Conservation (phyloP, 1,140 invertebrate genomes). For the Anastrepha ludens region DNA sequence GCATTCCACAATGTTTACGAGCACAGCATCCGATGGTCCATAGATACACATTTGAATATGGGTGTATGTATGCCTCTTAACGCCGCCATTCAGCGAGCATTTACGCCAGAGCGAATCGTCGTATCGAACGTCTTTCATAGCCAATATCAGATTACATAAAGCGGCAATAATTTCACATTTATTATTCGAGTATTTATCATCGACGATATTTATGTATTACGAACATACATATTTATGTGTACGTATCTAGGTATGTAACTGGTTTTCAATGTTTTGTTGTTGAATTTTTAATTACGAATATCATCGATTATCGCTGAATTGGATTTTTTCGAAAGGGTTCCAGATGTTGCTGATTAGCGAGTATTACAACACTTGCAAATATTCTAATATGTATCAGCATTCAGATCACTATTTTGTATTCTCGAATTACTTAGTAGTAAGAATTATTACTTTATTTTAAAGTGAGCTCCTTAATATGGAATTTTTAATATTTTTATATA, state of each 20-base stretch:
- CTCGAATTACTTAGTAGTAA: too few species aligned
- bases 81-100: neutral
- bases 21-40: constrained; percentile 11
- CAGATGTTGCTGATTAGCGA: too few species aligned
- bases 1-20: neutral
- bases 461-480: too few species aligned
- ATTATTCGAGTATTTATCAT: neutral
- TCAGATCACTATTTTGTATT: too few species aligned
- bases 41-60: neutral
- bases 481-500: too few species aligned
- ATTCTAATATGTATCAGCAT: too few species aligned
- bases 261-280: neutral
- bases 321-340: neutral
- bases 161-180: constrained; percentile 14
- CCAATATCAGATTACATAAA: constrained; percentile 31
- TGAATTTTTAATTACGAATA: neutral
- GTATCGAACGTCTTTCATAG: neutral
- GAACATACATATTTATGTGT: neutral
- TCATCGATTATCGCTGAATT: neutral
- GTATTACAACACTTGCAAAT: too few species aligned
- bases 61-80: neutral
- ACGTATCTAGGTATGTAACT: too few species aligned
- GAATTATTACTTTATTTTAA: too few species aligned
- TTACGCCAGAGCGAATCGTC: neutral
- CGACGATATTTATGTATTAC: neutral